Evolutionary conservation across 1,140 invertebrate genomes (phyloP).

Genomic region (Temnothorax curvispinosus): DNA sequence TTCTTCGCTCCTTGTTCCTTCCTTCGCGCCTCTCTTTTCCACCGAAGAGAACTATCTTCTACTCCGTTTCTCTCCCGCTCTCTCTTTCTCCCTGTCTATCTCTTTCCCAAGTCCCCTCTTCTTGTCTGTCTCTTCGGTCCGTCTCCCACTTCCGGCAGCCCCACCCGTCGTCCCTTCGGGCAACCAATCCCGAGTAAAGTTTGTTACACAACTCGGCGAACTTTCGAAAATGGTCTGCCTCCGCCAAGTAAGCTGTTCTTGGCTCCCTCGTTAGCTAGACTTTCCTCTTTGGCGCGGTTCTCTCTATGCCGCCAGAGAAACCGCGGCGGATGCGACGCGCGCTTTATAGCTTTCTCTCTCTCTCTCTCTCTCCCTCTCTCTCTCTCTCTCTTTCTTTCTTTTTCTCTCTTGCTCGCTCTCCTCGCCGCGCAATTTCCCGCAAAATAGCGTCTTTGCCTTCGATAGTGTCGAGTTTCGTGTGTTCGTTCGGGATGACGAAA

Average conservation of each 20-base stretch:
- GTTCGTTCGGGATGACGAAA: slow-evolving; percentile 27
- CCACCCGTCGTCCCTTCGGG: slow-evolving; percentile 81
- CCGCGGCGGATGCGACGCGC: slow-evolving; percentile 70
- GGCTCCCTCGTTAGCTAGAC: slow-evolving; percentile 77
- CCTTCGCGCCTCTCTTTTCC: slow-evolving; percentile 11
- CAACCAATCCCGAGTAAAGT: slow-evolving; percentile 85
- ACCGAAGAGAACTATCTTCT: slow-evolving; percentile 24
- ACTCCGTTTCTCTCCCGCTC: slow-evolving; percentile 49
- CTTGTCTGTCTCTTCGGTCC: slow-evolving; percentile 50
- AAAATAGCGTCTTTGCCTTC: slow-evolving; percentile 39
- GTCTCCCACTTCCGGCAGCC: slow-evolving; percentile 72
- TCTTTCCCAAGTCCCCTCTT: background rate
- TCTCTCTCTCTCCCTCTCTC: slow-evolving; percentile 6
- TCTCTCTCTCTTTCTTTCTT: too few species aligned
- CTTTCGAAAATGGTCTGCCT: slow-evolving; percentile 84
- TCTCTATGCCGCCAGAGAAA: slow-evolving; percentile 74
- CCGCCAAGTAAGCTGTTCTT: slow-evolving; percentile 82
- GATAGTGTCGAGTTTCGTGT: slow-evolving; percentile 11
- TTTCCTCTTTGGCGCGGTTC: slow-evolving; percentile 76
- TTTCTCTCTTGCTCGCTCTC: too few species aligned
- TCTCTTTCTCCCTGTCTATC: slow-evolving; percentile 24
- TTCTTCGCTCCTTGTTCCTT: slow-evolving; percentile 25
- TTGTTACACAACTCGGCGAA: slow-evolving; percentile 85
- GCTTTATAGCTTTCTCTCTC: background rate
- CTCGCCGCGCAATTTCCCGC: slow-evolving; percentile 5